Evolutionary conservation across 2,113 vertebrate genomes (phyloP), one percentile per base, ranked within the genome.

Genomic region (Fukomys damarensis): DNA sequence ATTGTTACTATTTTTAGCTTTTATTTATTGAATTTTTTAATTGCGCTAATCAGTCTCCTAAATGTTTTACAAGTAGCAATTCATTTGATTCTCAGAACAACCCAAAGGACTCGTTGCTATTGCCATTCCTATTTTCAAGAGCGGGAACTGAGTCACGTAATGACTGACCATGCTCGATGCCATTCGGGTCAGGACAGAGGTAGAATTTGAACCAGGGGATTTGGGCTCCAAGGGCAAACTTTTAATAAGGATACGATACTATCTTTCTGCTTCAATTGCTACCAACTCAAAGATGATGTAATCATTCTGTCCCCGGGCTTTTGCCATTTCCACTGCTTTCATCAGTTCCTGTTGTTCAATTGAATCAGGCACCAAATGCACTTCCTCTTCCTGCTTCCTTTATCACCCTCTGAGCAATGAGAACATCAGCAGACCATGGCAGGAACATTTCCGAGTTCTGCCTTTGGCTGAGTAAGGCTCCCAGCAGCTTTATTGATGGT

Each of bases 401-500:
- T 63, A 82, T 84, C 30, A 70, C 32, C 19, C 38, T 97, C 28
- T 87, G 85, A 95, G 52, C 59, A 91, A 79, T 14, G 52, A 68
- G 82, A 49, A 80, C 81, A 66, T 56, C 85, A 92, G 84, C 79
- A 72, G 79, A n/a, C 43, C 80, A 52, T n/a, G 72, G 30, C 66
- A 65, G 68, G 74, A 92, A 95, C 32, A 52, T 76, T 90, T 56
- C 81, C 72, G 58, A 82, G 59, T 59, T 96, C 84, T 77, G 2
- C 85, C 32, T 81, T 72, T 59, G 76, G 65, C 70, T 89, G 46
- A 91, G 94, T 95, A 70, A 77, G 85, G 59, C 74, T 94, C 86
- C 91, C 85, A 89, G 85, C 89, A 90, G 94, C 61, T 96, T 19
- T 72, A 90, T 77, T 94, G 89, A 96, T 86, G 86, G 80, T 13